These are phyloP conservation scores for Muricea muricata DNA, from an alignment of 92 coral and sea anemone species.

Conservation along the genomic window DNA sequence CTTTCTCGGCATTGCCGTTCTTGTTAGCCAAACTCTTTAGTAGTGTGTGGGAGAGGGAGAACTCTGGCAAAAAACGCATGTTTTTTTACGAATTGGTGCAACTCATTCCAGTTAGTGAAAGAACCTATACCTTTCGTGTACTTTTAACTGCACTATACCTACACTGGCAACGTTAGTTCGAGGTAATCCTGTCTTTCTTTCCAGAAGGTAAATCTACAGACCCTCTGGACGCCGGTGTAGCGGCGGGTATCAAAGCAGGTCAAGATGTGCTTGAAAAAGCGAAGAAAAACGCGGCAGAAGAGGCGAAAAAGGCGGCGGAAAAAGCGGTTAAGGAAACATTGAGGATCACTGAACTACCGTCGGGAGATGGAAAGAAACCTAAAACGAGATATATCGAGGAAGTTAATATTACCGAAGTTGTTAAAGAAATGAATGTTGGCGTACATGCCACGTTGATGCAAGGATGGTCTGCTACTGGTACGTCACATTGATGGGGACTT, in stretches of 20 bases:
- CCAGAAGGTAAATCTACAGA: conserved; percentile 1
- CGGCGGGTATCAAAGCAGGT: conserved; percentile 88
- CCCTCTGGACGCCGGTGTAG: conserved; percentile 75
- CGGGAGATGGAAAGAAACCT: conserved; percentile 22
- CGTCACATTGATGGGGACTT: neutral
- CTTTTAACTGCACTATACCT: too few species aligned
- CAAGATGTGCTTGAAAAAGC: conserved; percentile 78
- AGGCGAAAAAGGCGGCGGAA: conserved; percentile 41
- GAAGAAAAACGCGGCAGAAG: conserved; percentile 75
- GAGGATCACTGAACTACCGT: conserved; percentile 11
- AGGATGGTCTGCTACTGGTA: conserved; percentile 31
- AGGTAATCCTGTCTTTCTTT: neutral
- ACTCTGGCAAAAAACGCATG: too few species aligned
- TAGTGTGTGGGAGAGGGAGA: too few species aligned
- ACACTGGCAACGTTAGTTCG: neutral
- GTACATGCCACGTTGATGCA: conserved; percentile 9
- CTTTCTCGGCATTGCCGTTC: too few species aligned
- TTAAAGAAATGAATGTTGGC: conserved; percentile 5
- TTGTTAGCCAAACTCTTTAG: too few species aligned
- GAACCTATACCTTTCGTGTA: too few species aligned
- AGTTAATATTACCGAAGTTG: conserved; percentile 12
- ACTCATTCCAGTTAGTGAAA: too few species aligned
- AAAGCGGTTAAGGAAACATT: conserved; percentile 30
- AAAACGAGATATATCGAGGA: conserved; percentile 24
- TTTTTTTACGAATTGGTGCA: too few species aligned